Conservation (phyloP, 2,797 vertebrate species). For the Pseudocheirus occidentalis region DNA sequence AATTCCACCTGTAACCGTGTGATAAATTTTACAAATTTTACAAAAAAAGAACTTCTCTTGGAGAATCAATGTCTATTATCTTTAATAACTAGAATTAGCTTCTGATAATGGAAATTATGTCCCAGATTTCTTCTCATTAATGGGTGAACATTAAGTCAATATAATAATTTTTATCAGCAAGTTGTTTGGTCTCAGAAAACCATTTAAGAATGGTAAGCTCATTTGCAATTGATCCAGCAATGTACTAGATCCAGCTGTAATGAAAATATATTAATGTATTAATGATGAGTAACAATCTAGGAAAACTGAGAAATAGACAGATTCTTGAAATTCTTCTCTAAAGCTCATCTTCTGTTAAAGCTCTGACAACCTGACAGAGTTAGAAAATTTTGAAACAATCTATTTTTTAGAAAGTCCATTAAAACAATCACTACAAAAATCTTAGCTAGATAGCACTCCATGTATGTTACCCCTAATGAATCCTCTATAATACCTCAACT, state of each 20-base stretch:
- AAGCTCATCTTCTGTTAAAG: neutral
- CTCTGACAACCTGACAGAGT: neutral
- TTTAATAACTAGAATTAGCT: slow-evolving; percentile 35
- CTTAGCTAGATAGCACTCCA: slow-evolving; percentile 31
- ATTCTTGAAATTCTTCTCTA: slow-evolving; percentile 43
- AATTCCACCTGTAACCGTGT: neutral
- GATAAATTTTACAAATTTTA: neutral
- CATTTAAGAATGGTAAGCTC: slow-evolving; percentile 17
- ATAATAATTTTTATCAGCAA: slow-evolving; percentile 44
- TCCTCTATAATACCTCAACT: slow-evolving; percentile 25
- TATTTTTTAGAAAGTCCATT: neutral
- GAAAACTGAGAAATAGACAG: slow-evolving; percentile 32
- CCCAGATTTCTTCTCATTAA: slow-evolving; percentile 43
- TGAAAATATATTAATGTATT: neutral
- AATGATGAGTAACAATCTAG: neutral
- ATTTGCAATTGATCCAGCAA: neutral
- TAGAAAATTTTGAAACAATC: neutral
- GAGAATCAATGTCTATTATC: slow-evolving; percentile 33
- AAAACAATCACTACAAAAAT: slow-evolving; percentile 17
- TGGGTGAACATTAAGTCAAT: slow-evolving; percentile 45
- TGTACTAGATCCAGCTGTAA: neutral
- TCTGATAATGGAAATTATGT: slow-evolving; percentile 16
- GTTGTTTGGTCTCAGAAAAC: slow-evolving; percentile 4
- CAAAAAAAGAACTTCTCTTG: neutral
- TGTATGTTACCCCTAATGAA: slow-evolving; percentile 54